These are phyloP conservation scores for Galbula dea DNA, from an alignment of 2,113 vertebrate species.

Conservation along the genomic window DNA sequence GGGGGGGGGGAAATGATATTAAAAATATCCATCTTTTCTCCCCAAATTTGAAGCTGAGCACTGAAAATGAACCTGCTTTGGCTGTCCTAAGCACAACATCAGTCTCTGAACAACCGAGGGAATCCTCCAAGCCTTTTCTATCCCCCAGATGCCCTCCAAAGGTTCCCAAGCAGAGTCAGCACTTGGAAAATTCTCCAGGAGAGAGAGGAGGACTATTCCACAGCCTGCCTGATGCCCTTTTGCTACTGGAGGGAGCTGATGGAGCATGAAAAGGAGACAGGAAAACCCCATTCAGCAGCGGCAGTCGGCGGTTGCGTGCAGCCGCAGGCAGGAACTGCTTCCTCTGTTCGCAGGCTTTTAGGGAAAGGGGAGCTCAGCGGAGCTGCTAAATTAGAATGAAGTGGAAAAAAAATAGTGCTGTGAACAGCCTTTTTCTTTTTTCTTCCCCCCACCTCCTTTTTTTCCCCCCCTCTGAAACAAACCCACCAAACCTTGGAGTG, in stretches of 20 bases:
- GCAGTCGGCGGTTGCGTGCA: slow-evolving; percentile 61
- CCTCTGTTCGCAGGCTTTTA: slow-evolving; percentile 58
- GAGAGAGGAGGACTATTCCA: not conserved
- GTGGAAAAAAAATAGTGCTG: slow-evolving; percentile 44
- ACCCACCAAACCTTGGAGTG: slow-evolving; percentile 24
- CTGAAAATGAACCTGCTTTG: not conserved
- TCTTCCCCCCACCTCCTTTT: not conserved
- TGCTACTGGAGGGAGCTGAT: slow-evolving; percentile 25
- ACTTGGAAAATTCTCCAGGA: not conserved
- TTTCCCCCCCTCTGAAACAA: not conserved
- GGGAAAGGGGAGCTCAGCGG: slow-evolving; percentile 43
- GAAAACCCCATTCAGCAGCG: slow-evolving; percentile 64
- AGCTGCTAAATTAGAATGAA: slow-evolving; percentile 70
- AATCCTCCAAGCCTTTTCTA: not conserved
- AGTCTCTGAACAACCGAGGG: not conserved
- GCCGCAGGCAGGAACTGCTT: slow-evolving; percentile 70
- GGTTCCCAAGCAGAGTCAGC: not conserved
- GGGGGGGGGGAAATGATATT: too few relatives aligned
- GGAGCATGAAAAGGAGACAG: slow-evolving; percentile 63
- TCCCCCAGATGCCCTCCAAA: not conserved
- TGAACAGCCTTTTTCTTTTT: not conserved
- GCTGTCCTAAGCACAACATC: not conserved
- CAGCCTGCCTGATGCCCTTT: not conserved
- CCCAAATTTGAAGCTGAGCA: fast-evolving
- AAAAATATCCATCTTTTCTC: not conserved